These are phyloP conservation scores for Peromyscus eremicus DNA, from an alignment of 2,797 vertebrate genomes.

Conservation along the genomic window DNA sequence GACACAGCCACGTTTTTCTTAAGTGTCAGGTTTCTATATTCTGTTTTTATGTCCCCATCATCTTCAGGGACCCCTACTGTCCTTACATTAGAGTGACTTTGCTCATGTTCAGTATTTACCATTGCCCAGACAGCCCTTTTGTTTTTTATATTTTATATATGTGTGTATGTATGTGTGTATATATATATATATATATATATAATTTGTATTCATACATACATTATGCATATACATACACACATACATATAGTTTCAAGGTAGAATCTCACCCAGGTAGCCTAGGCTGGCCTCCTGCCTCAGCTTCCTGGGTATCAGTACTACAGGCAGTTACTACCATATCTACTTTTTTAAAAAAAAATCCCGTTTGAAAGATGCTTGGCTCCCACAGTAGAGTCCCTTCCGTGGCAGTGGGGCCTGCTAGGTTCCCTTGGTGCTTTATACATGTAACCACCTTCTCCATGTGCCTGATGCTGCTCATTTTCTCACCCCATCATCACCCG, in stretches of 20 bases:
- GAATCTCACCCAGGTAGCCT: not conserved
- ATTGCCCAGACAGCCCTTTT: not conserved
- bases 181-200: not conserved
- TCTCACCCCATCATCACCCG: not conserved
- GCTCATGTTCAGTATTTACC: not conserved
- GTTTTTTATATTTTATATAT: not conserved
- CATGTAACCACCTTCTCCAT: not conserved
- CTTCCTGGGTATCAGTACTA: not conserved
- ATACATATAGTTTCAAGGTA: not conserved
- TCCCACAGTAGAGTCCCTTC: not conserved
- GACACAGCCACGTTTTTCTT: not conserved
- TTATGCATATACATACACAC: not conserved
- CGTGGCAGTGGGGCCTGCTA: not conserved
- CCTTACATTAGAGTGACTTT: not conserved
- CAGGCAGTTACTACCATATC: not conserved
- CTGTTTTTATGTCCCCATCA: not conserved
- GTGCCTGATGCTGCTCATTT: not conserved
- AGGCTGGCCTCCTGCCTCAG: not conserved
- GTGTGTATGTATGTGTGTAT: not conserved
- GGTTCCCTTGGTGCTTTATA: not conserved
- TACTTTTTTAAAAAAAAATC: not conserved
- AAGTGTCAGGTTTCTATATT: not conserved
- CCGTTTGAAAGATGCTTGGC: not conserved
- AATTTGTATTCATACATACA: not conserved
- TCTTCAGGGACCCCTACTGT: not conserved